Percentiles rank a stretch among this genome's conserved stretches.
phyloP scores from a whole-genome alignment of 2,888 invertebrate species.

The Hoplodrina blanda region DNA sequence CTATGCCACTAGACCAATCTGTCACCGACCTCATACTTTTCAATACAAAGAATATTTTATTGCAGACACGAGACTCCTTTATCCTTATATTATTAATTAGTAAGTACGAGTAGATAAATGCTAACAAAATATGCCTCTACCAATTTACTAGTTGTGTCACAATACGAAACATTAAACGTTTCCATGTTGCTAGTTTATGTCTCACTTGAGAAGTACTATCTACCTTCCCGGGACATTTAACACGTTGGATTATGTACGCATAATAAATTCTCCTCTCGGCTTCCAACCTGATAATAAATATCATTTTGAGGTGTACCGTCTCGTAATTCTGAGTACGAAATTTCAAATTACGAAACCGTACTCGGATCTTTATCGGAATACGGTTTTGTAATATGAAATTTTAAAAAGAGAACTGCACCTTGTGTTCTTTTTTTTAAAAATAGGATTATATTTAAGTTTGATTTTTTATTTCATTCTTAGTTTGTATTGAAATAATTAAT shows the following conservation, averaged over 20 bases:
- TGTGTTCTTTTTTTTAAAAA: neutral
- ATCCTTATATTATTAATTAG: no score
- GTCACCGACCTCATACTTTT: no score
- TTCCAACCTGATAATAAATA: slow-evolving; percentile 54
- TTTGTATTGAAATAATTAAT: no score
- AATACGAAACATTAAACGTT: slow-evolving; percentile 17
- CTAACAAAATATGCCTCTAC: neutral
- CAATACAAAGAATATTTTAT: no score
- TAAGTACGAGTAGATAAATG: neutral
- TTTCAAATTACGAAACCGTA: slow-evolving; percentile 30
- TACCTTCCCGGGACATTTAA: slow-evolving; percentile 53
- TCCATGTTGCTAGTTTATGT: slow-evolving; percentile 38
- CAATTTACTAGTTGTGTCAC: neutral
- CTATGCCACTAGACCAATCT: no score
- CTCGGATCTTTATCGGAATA: neutral
- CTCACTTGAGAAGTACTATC: slow-evolving; percentile 44
- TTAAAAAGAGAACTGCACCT: neutral
- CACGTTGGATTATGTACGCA: slow-evolving; percentile 51
- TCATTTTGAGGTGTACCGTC: slow-evolving; percentile 45
- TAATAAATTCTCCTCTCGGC: slow-evolving; percentile 49
- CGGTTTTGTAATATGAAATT: no score
- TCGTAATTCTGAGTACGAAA: slow-evolving; percentile 21
- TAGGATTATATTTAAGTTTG: neutral
- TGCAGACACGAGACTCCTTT: no score
- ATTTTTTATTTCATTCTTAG: neutral